Percentiles rank a stretch among this genome's conserved stretches.
phyloP scores from a whole-genome alignment of 1,140 invertebrate genomes.

The Bombus picipes region DNA sequence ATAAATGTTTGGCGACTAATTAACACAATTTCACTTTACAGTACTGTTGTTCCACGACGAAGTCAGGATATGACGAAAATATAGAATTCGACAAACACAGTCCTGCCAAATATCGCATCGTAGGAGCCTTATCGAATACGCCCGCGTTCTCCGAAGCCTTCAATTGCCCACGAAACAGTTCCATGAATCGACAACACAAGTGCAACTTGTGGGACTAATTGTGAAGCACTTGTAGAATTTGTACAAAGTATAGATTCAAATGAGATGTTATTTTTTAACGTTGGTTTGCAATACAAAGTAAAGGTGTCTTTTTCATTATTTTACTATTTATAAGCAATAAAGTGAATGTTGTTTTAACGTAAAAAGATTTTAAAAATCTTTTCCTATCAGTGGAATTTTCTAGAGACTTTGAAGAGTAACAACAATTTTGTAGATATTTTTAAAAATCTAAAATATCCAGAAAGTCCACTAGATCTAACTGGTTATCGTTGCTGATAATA shows the following conservation, averaged over 20 bases:
- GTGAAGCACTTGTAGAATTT: background rate
- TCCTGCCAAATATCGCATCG: slow-evolving; percentile 24
- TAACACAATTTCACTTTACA: slow-evolving; percentile 18
- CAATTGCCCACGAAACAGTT: slow-evolving; percentile 10
- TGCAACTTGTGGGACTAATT: slow-evolving; percentile 42
- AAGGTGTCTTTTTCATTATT: too few relatives aligned
- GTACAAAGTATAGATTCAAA: background rate
- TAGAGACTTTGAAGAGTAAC: too few relatives aligned
- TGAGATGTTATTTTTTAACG: too few relatives aligned
- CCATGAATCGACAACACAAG: slow-evolving; percentile 39
- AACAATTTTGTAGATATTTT: too few relatives aligned
- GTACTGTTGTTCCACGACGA: slow-evolving; percentile 32
- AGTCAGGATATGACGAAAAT: background rate
- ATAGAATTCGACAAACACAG: slow-evolving; percentile 31
- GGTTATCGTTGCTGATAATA: too few relatives aligned
- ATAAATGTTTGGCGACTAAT: background rate
- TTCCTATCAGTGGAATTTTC: background rate
- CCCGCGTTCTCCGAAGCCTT: slow-evolving; percentile 24
- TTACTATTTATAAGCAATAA: background rate
- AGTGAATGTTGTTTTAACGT: background rate
- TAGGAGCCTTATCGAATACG: slow-evolving; percentile 36
- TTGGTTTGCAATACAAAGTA: background rate
- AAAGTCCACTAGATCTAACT: too few relatives aligned
- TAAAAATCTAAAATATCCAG: too few relatives aligned
- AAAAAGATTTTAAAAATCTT: background rate